These are phyloP conservation scores for Drosophila pandora DNA, from an alignment of 1,140 invertebrate species.

Conservation along the genomic window DNA sequence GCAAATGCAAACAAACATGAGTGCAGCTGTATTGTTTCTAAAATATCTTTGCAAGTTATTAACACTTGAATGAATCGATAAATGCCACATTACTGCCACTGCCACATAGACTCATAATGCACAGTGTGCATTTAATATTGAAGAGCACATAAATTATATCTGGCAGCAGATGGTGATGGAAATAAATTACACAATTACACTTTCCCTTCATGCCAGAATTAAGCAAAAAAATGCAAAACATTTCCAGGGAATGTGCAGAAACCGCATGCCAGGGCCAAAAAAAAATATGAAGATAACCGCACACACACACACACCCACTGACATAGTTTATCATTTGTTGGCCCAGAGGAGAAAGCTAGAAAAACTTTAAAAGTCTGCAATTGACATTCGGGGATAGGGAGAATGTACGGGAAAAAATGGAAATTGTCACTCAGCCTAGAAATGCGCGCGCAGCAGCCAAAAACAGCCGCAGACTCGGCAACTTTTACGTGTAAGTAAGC, in stretches of 20 bases:
- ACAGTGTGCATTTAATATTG: conserved; percentile 33
- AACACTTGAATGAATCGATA: conserved; percentile 44
- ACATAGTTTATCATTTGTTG: conserved; percentile 75
- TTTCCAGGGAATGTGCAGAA: conserved; percentile 40
- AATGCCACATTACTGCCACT: conserved; percentile 16
- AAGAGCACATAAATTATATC: conserved; percentile 64
- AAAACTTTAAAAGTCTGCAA: conserved; percentile 80
- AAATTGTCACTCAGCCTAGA: conserved; percentile 76
- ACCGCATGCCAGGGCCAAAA: conserved; percentile 53
- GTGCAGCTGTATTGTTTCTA: conserved; percentile 7
- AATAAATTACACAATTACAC: conserved; percentile 61
- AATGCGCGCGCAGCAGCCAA: conserved; percentile 75
- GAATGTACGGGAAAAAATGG: conserved; percentile 41
- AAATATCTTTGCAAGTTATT: conserved; percentile 49
- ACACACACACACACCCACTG: conserved; percentile 38
- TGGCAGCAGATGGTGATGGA: conserved; percentile 69
- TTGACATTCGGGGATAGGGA: conserved; percentile 65
- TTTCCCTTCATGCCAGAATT: conserved; percentile 32
- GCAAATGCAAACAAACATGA: conserved; percentile 38
- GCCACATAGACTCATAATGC: conserved; percentile 53
- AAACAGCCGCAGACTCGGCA: conserved; percentile 50
- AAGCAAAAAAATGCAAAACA: conserved; percentile 26
- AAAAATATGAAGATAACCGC: conserved; percentile 51
- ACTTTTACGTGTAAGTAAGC: conserved; percentile 62
- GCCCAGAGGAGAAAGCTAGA: conserved; percentile 35